Evolutionary conservation across 92 coral and sea anemone genomes (phyloP).

Genomic region (Epizoanthus fatuus): DNA sequence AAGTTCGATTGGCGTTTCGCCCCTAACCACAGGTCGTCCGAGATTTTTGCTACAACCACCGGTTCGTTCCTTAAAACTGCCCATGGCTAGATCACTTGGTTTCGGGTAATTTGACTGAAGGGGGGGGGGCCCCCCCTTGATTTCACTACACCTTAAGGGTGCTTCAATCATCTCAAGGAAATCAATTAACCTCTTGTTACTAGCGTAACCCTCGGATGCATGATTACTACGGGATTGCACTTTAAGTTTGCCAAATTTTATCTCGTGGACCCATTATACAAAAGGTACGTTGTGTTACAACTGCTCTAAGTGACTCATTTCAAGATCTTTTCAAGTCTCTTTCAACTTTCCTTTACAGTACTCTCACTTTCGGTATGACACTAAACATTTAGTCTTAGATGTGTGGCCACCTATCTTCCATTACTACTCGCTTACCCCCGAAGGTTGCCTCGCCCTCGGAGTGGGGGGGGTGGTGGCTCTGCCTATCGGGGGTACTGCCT

Average conservation of each 20-base stretch:
- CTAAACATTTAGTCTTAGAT: slow-evolving; percentile 85
- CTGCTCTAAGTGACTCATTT: slow-evolving; percentile 88
- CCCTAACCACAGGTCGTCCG: slow-evolving; percentile 93
- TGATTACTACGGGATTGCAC: slow-evolving; percentile 32
- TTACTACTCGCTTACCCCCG: slow-evolving; percentile 70
- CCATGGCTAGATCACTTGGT: slow-evolving; percentile 96
- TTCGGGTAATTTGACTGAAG: slow-evolving; percentile 95
- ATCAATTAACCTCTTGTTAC: too few species aligned
- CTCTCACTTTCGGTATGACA: slow-evolving; percentile 85
- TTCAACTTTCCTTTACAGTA: slow-evolving; percentile 93
- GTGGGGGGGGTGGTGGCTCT: background rate
- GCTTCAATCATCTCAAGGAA: slow-evolving; percentile 29
- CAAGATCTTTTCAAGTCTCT: slow-evolving; percentile 88
- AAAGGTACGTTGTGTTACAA: slow-evolving; percentile 89
- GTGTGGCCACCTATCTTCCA: slow-evolving; percentile 86
- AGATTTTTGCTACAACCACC: slow-evolving; percentile 95
- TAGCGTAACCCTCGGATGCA: slow-evolving; percentile 21
- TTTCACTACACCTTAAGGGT: slow-evolving; percentile 79
- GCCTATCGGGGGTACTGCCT: too few species aligned
- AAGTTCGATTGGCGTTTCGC: slow-evolving; percentile 93
- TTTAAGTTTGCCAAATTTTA: slow-evolving; percentile 93
- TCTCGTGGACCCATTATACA: slow-evolving; percentile 95
- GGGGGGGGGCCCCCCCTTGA: slow-evolving; percentile 71
- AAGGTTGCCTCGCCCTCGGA: slow-evolving; percentile 16
- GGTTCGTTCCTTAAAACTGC: slow-evolving; percentile 78